Evolutionary conservation across 1,140 invertebrate genomes (phyloP).

Genomic region (Drosophila sucinea): DNA sequence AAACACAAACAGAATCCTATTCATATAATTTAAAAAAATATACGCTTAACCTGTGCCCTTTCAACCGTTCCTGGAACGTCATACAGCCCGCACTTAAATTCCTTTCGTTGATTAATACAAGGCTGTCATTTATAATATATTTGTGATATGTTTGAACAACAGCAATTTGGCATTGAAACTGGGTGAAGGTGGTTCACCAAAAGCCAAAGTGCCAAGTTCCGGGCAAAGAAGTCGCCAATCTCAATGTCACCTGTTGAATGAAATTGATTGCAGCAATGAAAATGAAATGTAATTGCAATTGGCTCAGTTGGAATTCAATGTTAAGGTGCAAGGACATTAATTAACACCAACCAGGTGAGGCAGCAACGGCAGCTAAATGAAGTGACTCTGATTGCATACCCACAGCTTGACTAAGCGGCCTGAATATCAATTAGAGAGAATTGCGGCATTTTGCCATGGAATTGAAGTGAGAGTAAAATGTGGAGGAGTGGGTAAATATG

Average conservation of each 20-base stretch:
- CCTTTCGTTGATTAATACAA: not conserved
- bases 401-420: conserved; percentile 44
- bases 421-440: conserved; percentile 70
- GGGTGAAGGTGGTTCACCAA: conserved; percentile 5
- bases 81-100: not conserved
- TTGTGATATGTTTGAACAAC: conserved; percentile 3
- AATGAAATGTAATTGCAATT: conserved; percentile 77
- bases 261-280: conserved; percentile 71
- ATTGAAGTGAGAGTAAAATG: conserved; percentile 27
- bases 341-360: conserved; percentile 47
- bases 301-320: conserved; percentile 61
- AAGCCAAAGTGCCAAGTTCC: too few relatives aligned
- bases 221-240: conserved; percentile 19
- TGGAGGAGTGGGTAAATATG: conserved; percentile 45
- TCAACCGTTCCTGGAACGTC: not conserved
- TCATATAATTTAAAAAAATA: not conserved
- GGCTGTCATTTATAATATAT: conserved; percentile 9
- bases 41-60: not conserved
- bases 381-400: conserved; percentile 71
- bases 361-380: conserved; percentile 41
- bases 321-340: conserved; percentile 79
- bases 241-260: conserved; percentile 81
- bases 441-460: conserved; percentile 29
- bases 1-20: too few relatives aligned
- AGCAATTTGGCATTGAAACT: conserved; percentile 17